These are phyloP conservation scores for Cryptoprocta ferox DNA, from an alignment of 2,797 vertebrate genomes.

Conservation along the genomic window DNA sequence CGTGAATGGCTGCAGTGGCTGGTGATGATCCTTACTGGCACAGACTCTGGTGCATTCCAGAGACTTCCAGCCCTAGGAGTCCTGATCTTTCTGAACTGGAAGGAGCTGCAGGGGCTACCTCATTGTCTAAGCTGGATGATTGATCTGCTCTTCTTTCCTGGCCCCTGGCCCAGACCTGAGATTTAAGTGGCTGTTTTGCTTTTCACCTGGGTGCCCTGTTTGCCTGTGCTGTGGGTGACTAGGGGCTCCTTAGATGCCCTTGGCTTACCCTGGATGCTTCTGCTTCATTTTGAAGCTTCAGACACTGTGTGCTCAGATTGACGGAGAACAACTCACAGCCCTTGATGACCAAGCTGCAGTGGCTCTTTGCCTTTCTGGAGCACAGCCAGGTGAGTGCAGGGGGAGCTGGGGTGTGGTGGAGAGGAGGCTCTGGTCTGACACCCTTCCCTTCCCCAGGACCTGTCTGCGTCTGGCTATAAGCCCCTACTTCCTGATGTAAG, in stretches of 20 bases:
- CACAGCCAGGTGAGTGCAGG: constrained; percentile 89
- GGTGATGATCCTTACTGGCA: not conserved
- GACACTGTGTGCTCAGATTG: constrained; percentile 88
- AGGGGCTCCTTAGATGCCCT: not conserved
- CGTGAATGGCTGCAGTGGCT: not conserved
- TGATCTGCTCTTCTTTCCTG: not conserved
- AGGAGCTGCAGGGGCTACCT: not conserved
- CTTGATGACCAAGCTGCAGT: constrained; percentile 90
- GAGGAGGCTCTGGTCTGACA: not conserved
- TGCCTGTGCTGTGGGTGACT: not conserved
- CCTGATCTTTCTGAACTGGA: not conserved
- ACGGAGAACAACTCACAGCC: constrained; percentile 89
- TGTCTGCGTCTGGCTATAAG: not conserved
- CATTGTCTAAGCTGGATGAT: not conserved
- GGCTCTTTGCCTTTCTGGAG: constrained; percentile 91
- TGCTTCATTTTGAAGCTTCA: constrained; percentile 86
- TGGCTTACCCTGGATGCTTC: constrained; percentile 51
- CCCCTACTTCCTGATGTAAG: not conserved
- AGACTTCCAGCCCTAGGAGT: not conserved
- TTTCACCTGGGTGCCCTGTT: not conserved
- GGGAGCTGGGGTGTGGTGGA: rapidly evolving
- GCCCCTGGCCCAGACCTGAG: not conserved
- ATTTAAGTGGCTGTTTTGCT: not conserved
- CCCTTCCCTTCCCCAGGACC: not conserved
- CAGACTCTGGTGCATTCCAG: not conserved